Evolutionary conservation across 2,888 invertebrate genomes (phyloP), one percentile per base, ranked within the genome.

Genomic region (Parasteatoda lunata): DNA sequence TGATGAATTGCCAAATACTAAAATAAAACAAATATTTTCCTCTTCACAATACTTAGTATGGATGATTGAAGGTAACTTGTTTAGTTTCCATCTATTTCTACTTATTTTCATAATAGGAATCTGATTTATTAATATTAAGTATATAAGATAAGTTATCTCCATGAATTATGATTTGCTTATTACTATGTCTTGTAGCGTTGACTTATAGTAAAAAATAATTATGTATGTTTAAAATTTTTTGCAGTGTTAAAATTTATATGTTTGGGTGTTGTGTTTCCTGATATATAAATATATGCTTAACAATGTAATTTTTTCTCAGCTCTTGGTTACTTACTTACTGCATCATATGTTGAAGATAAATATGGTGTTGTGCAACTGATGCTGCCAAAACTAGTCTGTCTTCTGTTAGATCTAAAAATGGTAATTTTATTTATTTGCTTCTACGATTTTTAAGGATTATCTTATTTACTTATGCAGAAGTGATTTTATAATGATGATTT

Each of bases 361-460:
- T 87, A 65, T 77, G 86, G 86, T 68, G 86, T 87, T 5, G 77
- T 87, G n/a, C 86, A 87, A 15, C 77, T 77, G 59, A 69, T 71
- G 49, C 52, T 87, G 51, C 77, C 81, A 15, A 52, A 75, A 64
- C 77, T 87, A 8, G 81, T 87, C 45, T 70, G 86, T 64, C 69
- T 82, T n/a, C 47, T 87, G 30, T 8, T 82, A 49, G 82, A 87
- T 71, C 65, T 87, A 47, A 87, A 87, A 71, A 77, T 87, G 73
- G 86, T 87, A 72, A 48, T 66, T 68, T 48, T 11, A 59, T 30
- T 59, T 45, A 7, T 15, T 30, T 30, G 9, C 7, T 59, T 4
- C 9, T 59, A 0, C n/a, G 9, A 59, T 13, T 13, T 7, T 7
- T 59, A 59, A 59, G 4, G n/a, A 13, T 54, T 59, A 59, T 59